Evolutionary conservation across 2,888 invertebrate species (phyloP), one percentile per base, ranked within the genome.

Genomic region (Crocallis elinguaria): DNA sequence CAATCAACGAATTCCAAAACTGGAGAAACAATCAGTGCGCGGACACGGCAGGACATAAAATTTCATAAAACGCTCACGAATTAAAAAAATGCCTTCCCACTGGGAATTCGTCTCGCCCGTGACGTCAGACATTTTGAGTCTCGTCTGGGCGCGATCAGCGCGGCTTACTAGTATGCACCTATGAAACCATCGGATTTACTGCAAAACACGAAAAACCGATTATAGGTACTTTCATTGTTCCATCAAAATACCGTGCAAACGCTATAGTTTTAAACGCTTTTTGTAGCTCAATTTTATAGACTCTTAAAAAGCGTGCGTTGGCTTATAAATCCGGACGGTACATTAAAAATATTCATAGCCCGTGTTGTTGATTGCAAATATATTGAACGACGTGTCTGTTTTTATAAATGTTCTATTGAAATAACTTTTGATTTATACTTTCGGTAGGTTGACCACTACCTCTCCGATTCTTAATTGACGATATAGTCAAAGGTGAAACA

Each of bases 181-280:
- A 69, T 75, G 69, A 74, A 82, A 80, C 80, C n/a, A 79, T 64
- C 70, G 77, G 79, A 80, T 84, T 84, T 75, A 73, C 73, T 75
- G 74, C 71, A 79, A 81, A 86, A 88, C 86, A 87, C 75, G 85
- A 82, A 88, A 88, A 88, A 85, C 75, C 85, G 77, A 83, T 87
- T 88, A 84, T 79, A n/a, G n/a, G n/a, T n/a, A 76, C 77, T 69
- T 79, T 78, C 70, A 79, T 83, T 82, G 82, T 84, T 82, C 79
- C 75, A 76, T 58, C 70, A 71, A 82, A 83, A 82, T 80, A 62
- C 71, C 77, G 74, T 71, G 69, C 68, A 72, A 77, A 76, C 72
- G 70, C 71, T 79, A 69, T 71, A 79, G 76, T 76, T 69, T 78
- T 73, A 75, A 77, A 74, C 77, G 72, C 69, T 77, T 79, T 79